Evolutionary conservation across 2,797 vertebrate species (phyloP).

Genomic region (Ctenopoma kingsleyae): DNA sequence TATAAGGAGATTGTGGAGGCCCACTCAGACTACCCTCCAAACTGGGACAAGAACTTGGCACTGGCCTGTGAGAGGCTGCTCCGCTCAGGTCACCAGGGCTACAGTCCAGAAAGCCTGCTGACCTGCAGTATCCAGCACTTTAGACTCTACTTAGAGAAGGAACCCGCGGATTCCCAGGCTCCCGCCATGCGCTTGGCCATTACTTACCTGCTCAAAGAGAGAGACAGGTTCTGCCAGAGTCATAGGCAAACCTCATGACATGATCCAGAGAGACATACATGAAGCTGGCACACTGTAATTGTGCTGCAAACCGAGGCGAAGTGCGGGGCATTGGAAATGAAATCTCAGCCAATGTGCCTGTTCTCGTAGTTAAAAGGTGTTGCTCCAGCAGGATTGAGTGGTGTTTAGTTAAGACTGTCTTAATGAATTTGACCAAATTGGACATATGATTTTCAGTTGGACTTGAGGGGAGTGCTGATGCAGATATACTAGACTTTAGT

Average conservation of each 20-base stretch:
- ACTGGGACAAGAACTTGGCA: conserved; percentile 98
- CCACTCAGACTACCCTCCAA: conserved; percentile 89
- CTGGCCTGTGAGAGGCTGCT: conserved; percentile 94
- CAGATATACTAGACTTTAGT: background rate
- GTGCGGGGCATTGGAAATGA: background rate
- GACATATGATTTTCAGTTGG: conserved; percentile 9
- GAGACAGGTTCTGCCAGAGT: conserved; percentile 78
- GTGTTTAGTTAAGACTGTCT: conserved; percentile 8
- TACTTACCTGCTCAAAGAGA: conserved; percentile 89
- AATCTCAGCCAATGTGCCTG: conserved; percentile 19
- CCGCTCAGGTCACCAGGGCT: conserved; percentile 73
- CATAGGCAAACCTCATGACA: conserved; percentile 50
- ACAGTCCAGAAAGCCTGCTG: conserved; percentile 86
- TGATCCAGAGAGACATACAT: conserved; percentile 24
- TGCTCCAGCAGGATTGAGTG: conserved; percentile 4
- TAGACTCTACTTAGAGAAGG: conserved; percentile 87
- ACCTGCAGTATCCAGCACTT: conserved; percentile 90
- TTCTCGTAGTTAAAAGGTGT: conserved; percentile 15
- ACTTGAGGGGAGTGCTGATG: conserved; percentile 4
- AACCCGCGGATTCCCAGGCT: conserved; percentile 88
- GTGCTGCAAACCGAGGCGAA: background rate
- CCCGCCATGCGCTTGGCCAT: conserved; percentile 87
- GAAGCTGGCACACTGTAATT: conserved; percentile 21
- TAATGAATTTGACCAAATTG: conserved; percentile 12
- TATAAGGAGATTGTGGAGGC: conserved; percentile 92